Percentiles rank a stretch among this genome's conserved stretches.
Evolutionary conservation across 1,140 invertebrate species (phyloP).

Genomic region (Drosophila nannoptera): DNA sequence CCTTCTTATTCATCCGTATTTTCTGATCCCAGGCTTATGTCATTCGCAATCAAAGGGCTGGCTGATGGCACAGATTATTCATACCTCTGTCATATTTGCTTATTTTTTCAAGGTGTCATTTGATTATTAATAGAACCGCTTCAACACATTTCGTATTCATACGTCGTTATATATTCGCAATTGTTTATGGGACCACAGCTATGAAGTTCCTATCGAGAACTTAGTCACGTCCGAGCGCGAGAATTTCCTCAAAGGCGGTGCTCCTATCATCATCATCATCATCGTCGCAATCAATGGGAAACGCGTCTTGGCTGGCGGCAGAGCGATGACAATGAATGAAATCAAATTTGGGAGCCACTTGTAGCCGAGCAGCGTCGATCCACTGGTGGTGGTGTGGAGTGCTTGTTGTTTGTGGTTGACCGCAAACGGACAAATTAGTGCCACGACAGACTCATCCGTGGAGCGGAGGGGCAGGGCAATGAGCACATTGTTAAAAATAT

Average conservation of each 20-base stretch:
- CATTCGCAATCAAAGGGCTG: too few relatives aligned
- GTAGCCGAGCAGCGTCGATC: slow-evolving; percentile 21
- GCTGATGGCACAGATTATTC: too few relatives aligned
- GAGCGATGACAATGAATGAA: slow-evolving; percentile 50
- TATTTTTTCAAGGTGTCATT: not conserved
- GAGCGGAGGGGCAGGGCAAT: slow-evolving; percentile 28
- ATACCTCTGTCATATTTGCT: not conserved
- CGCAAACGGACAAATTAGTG: slow-evolving; percentile 65
- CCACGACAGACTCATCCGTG: slow-evolving; percentile 41
- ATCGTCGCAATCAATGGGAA: slow-evolving; percentile 30
- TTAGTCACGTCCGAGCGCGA: slow-evolving; percentile 33
- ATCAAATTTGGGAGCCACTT: slow-evolving; percentile 55
- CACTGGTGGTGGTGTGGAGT: not conserved
- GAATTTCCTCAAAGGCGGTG: slow-evolving; percentile 45
- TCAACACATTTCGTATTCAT: slow-evolving; percentile 24
- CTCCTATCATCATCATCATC: not conserved
- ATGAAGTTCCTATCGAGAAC: slow-evolving; percentile 48
- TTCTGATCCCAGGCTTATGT: too few relatives aligned
- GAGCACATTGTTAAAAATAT: slow-evolving; percentile 75
- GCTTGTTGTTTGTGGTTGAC: slow-evolving; percentile 38
- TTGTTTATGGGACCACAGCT: slow-evolving; percentile 35
- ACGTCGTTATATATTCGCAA: slow-evolving; percentile 46
- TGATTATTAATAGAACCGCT: slow-evolving; percentile 6
- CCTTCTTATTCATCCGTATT: too few relatives aligned
- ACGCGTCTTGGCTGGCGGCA: slow-evolving; percentile 26